phyloP scores from a whole-genome alignment of 2,797 vertebrate genomes.

The Alauda arvensis region DNA sequence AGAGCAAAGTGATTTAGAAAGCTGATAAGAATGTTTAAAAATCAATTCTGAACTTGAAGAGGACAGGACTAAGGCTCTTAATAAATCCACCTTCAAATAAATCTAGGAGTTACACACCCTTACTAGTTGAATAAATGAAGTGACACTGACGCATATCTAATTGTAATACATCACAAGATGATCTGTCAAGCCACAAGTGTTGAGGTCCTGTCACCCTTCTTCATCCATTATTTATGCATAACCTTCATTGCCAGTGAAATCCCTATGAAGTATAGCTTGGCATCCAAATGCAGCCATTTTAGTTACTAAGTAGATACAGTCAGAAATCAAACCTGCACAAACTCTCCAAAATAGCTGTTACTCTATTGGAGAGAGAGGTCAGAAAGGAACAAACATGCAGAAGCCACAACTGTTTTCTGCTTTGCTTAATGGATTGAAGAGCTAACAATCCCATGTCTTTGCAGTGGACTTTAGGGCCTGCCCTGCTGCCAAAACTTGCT shows the following conservation, averaged over 20 bases:
- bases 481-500: background rate
- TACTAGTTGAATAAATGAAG: conserved; percentile 81
- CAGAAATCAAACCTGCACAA: background rate
- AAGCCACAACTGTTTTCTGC: background rate
- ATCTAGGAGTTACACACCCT: conserved; percentile 69
- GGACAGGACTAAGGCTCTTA: conserved; percentile 51
- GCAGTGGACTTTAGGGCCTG: background rate
- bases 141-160: conserved; percentile 75
- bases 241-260: conserved; percentile 65
- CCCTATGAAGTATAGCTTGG: conserved; percentile 48
- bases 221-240: conserved; percentile 74
- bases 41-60: conserved; percentile 66
- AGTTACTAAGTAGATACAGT: conserved; percentile 23
- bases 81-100: conserved; percentile 72
- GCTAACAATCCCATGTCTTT: background rate
- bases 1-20: conserved; percentile 68
- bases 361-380: background rate
- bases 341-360: background rate
- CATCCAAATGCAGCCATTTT: conserved; percentile 23
- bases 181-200: conserved; percentile 77
- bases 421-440: background rate
- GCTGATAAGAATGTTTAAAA: conserved; percentile 60
- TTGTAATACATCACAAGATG: conserved; percentile 79
- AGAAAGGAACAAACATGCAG: background rate
- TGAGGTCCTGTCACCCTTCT: conserved; percentile 65